phyloP scores from a whole-genome alignment of 2,797 vertebrate species.

The Rhabdophis nuchalis region DNA sequence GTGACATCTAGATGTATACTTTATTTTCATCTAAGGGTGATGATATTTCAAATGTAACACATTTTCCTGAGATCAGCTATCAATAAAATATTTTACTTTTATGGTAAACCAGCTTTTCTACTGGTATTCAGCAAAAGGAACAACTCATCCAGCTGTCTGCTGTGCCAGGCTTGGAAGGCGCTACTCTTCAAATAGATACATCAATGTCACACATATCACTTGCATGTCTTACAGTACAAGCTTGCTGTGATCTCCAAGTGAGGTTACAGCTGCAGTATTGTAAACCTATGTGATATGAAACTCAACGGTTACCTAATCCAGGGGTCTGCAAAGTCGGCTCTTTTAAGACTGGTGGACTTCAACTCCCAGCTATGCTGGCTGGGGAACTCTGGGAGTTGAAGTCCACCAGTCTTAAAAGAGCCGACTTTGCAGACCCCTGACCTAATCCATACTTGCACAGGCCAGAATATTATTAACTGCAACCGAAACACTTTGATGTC shows the following conservation, averaged over 20 bases:
- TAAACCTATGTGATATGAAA: neutral
- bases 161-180: neutral
- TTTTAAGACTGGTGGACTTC: no score
- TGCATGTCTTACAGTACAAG: neutral
- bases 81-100: neutral
- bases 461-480: neutral
- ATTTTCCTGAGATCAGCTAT: neutral
- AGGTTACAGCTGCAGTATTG: neutral
- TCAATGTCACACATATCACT: neutral
- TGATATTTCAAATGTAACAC: neutral
- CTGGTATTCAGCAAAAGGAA: neutral
- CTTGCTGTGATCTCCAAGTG: neutral
- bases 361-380: no score
- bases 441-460: neutral
- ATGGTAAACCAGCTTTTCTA: neutral
- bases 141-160: neutral
- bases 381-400: no score
- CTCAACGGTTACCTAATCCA: neutral
- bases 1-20: neutral
- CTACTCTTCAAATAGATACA: neutral
- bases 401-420: no score
- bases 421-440: no score
- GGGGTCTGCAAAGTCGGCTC: no score
- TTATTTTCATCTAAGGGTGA: neutral
- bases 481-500: neutral